These are phyloP conservation scores for Torymus auratus DNA, from an alignment of 2,888 invertebrate genomes.

Conservation along the genomic window DNA sequence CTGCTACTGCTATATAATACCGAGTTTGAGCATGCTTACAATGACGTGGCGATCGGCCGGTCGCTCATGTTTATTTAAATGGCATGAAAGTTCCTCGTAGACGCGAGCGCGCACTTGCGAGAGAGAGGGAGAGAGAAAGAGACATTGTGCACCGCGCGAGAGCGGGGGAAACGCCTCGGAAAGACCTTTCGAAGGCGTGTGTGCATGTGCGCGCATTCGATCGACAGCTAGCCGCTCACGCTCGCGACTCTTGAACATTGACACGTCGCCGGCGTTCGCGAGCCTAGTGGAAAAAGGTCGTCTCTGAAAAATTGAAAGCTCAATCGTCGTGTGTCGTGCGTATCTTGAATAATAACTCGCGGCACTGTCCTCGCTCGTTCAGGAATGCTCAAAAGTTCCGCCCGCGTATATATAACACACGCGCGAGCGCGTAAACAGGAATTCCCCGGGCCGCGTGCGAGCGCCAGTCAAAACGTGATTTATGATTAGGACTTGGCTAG, in stretches of 20 bases:
- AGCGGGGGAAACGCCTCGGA: slow-evolving; percentile 26
- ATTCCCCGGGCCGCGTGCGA: slow-evolving; percentile 36
- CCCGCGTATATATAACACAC: too few relatives aligned
- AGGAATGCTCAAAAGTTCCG: slow-evolving; percentile 26
- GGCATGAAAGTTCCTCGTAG: slow-evolving; percentile 64
- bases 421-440: neutral
- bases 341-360: slow-evolving; percentile 28
- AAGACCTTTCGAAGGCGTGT: slow-evolving; percentile 8
- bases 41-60: slow-evolving; percentile 74
- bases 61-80: slow-evolving; percentile 73
- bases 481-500: slow-evolving; percentile 47
- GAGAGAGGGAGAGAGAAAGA: slow-evolving; percentile 4
- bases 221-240: slow-evolving; percentile 22
- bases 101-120: slow-evolving; percentile 11
- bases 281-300: neutral
- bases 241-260: too few relatives aligned
- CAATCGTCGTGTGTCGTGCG: neutral
- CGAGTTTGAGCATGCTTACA: slow-evolving; percentile 50
- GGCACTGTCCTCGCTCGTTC: neutral
- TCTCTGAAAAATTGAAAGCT: slow-evolving; percentile 37
- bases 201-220: slow-evolving; percentile 19
- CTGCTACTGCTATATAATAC: neutral
- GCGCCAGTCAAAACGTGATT: slow-evolving; percentile 60
- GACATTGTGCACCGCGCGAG: slow-evolving; percentile 33
- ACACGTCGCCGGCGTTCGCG: too few relatives aligned